Evolutionary conservation across 2,113 vertebrate genomes (phyloP), one percentile per base, ranked within the genome.

Genomic region (Prunella himalayana): DNA sequence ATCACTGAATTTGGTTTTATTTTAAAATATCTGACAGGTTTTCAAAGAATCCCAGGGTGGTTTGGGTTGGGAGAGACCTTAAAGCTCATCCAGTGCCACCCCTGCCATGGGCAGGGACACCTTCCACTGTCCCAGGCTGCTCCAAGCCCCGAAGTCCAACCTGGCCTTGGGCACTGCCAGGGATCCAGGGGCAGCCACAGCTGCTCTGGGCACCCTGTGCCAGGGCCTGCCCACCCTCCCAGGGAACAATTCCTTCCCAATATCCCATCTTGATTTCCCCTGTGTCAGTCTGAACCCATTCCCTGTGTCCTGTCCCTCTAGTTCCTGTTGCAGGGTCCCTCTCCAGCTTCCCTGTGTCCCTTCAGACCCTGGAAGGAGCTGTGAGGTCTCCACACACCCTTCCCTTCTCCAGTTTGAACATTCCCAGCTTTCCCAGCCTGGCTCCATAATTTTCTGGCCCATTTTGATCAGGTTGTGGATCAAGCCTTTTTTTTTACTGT

Each of bases 21-120:
- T 68, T 30, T 28, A 19, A 63, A 86, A 21, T 14, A 10, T 6
- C 0, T 42, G 77, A 35, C 31, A 41, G 4, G 16, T 30, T 79
- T 71, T 54, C 30, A 54, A 30, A 41, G 41, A 41, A 47, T 47
- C 6, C 2, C 4, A 15, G 39, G 4, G 20, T 41, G n/a, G 3
- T 53, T 53, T 61, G 41, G 13, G 4, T 31, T 41, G n/a, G 17
- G 41, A 30, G 16, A 30, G n/a, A 25, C 16, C 10, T 30, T 5
- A 35, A 70, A 70, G 7, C 0, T 0, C n/a, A 63, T 11, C 41
- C 1, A 1, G 0, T 28, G 0, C 7, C 15, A 37, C 2, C 9
- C 14, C 11, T 45, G 33, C 45, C 27, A 27, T 10, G 37, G 28
- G 4, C 27, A 69, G 47, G 54, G 64, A 61, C 39, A 45, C 19